Evolutionary conservation across 2,797 vertebrate genomes (phyloP), one percentile per base, ranked within the genome.

Genomic region (Ciconia nigra): DNA sequence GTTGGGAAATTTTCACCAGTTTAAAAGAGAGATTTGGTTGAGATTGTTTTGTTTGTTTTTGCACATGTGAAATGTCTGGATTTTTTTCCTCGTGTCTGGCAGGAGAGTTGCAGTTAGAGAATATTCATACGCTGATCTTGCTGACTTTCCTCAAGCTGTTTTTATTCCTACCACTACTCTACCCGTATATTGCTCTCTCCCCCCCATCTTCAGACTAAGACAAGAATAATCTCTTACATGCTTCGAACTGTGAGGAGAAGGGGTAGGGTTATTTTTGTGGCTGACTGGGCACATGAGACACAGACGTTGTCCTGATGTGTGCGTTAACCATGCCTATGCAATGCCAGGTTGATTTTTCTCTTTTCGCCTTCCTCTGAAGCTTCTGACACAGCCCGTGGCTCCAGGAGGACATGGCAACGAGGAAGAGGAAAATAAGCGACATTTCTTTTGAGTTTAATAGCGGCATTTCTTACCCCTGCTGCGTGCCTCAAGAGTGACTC

Each of bases 61-160:
- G 87, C 58, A 44, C 82, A 12, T 85, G 41, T 52, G 81, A 89
- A 91, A 67, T 42, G 89, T 87, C 91, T 94, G 91, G 71, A 28
- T 87, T 89, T 78, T 44, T 44, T 15, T 31, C 18, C 76, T 10
- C 9, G 29, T 58, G 69, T 87, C 94, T 94, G 83, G 66, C 90
- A 92, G 90, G 26, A 91, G 79, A 70, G 65, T 9, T 88, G 37
- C 83, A 62, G 86, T 52, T 13, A 13, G 55, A 24, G 87, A 84
- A 89, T 20, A 65, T 83, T 76, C 87, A 35, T 47, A 19, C 13
- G 0, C 57, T 15, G 44, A 29, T 82, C 62, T 86, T 7, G 33
- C 57, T 87, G 78, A 8, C 65, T 86, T 82, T 41, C 82, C 82
- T 61, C 71, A 59, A 94, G 83, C 76, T 92, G 92, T 33, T 39